Percentiles rank a stretch among this genome's conserved stretches.
These are phyloP conservation scores for Melanotaenia nigrans DNA, from an alignment of 2,797 vertebrate genomes.

Conservation along the genomic window DNA sequence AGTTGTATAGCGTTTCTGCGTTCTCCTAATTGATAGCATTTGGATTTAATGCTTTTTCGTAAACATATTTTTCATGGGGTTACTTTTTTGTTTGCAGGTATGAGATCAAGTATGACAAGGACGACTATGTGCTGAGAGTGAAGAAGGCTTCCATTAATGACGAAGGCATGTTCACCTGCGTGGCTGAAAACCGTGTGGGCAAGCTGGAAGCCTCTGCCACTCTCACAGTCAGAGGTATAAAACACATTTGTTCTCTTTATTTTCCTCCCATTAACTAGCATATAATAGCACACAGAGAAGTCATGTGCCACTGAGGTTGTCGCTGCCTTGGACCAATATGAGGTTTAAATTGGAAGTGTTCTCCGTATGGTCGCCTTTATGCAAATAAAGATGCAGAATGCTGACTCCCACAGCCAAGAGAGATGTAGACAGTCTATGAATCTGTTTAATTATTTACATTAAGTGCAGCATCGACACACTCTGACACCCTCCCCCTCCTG, in stretches of 20 bases:
- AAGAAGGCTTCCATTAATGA: conserved; percentile 90
- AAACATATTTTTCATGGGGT: conserved; percentile 19
- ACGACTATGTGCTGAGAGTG: conserved; percentile 94
- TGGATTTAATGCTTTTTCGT: conserved; percentile 15
- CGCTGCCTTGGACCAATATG: conserved; percentile 1
- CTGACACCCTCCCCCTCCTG: conserved; percentile 13
- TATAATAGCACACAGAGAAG: conserved; percentile 17
- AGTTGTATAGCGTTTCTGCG: conserved; percentile 14
- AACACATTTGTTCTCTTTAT: neutral
- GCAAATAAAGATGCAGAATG: conserved; percentile 44
- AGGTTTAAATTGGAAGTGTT: conserved; percentile 27
- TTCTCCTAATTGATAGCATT: conserved; percentile 21
- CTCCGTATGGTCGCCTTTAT: conserved; percentile 30
- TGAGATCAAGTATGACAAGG: conserved; percentile 96
- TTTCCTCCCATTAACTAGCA: conserved; percentile 18
- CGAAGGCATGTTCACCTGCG: conserved; percentile 92
- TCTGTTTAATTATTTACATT: conserved; percentile 83
- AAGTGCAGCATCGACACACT: conserved; percentile 60
- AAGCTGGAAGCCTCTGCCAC: conserved; percentile 93
- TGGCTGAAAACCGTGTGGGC: conserved; percentile 96
- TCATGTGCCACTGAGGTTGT: conserved; percentile 12
- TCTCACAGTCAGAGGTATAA: conserved; percentile 93
- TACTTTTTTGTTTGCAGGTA: conserved; percentile 82
- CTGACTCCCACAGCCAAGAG: conserved; percentile 47
- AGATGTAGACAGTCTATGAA: conserved; percentile 72